Evolutionary conservation across 1,140 invertebrate genomes (phyloP), one percentile per base, ranked within the genome.

Genomic region (Megathymus violae): DNA sequence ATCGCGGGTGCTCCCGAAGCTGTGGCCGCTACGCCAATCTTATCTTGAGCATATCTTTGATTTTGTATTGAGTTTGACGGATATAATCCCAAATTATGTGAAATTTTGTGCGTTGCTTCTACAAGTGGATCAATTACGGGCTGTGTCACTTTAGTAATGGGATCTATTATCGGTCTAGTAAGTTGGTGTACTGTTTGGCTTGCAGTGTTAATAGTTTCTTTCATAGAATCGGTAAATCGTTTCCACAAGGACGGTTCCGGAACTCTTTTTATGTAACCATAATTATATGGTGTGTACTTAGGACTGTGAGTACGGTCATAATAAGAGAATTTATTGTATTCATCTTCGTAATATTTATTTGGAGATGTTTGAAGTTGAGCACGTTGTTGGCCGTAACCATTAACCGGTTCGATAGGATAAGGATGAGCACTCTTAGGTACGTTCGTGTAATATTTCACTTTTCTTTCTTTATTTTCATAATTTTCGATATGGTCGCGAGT

Each of bases 61-160:
- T 63, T 79, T 77, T 88, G 84, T 48, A 88, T 69, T 0, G 84
- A 74, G 60, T 89, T 88, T n/a, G 80, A 76, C 9, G 74, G 56
- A 1, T 93, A 92, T 1, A 96, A 85, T 3, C 95, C 95, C 5
- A 96, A 85, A 78, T 96, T 96, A 56, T 95, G 92, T 1, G 94
- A 94, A 50, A 95, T 95, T 84, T 96, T 96, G 1, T 96, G 94
- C 0, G 95, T 95, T 0, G 95, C 95, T 85, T 96, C 95, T 0
- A 95, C 93, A 1, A 96, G 62, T 0, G 95, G 95, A 59, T 95
- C 94, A 7, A 95, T 91, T 0, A 96, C 95, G 0, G 95, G 95
- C 36, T 94, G 91, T 0, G 94, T 94, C 0, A 94, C 94, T 75
- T 94, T 94, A 0, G 94, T 92, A 19, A 95, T 82, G 0, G 94